Percentiles rank a stretch among this genome's conserved stretches.
Evolutionary conservation across 2,113 vertebrate species (phyloP).

Genomic region (Mus spicilegus): DNA sequence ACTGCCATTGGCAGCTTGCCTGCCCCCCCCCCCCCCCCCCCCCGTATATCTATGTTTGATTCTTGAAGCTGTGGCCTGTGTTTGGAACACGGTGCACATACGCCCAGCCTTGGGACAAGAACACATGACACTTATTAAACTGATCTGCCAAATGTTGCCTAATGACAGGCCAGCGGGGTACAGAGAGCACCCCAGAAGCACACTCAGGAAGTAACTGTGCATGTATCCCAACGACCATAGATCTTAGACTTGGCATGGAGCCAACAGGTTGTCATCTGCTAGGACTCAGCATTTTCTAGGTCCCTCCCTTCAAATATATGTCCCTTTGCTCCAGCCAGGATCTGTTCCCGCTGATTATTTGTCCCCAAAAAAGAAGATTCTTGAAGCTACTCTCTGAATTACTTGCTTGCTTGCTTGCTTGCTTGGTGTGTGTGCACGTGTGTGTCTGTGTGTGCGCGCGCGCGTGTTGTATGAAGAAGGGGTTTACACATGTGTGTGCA

Average conservation of each 20-base stretch:
- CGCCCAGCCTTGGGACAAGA: not conserved
- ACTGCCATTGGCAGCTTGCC: no score
- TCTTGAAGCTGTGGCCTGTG: not conserved
- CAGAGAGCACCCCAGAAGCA: not conserved
- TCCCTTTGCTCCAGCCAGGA: not conserved
- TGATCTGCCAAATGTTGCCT: not conserved
- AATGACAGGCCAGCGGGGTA: not conserved
- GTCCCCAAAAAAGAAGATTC: not conserved
- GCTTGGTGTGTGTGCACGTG: not conserved
- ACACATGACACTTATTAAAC: not conserved
- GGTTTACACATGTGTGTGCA: not conserved
- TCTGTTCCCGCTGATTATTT: not conserved
- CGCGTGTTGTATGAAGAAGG: no score
- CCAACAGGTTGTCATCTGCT: not conserved
- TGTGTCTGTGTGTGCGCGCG: not conserved
- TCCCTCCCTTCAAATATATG: not conserved
- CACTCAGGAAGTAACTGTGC: not conserved
- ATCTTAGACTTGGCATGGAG: not conserved
- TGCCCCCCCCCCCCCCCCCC: no score
- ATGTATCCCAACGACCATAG: rapidly evolving
- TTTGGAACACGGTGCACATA: not conserved
- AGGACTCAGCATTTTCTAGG: not conserved
- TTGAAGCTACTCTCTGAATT: not conserved
- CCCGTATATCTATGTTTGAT: no score
- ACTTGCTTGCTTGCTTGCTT: not conserved